These are phyloP conservation scores for Syrmaticus mikado DNA, from an alignment of 2,113 vertebrate species.

Conservation along the genomic window DNA sequence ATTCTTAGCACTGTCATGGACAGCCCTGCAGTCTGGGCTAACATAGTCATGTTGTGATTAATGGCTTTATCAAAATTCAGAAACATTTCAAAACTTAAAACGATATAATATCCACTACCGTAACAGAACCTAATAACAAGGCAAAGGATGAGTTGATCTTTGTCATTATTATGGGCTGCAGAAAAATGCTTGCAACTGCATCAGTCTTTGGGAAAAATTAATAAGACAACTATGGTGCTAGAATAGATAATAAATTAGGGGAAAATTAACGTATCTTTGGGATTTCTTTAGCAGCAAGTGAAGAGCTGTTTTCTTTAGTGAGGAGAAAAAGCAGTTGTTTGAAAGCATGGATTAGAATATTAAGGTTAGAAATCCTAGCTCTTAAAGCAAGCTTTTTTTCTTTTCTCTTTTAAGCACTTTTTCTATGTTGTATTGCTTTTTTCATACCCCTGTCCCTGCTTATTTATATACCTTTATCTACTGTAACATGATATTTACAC, in stretches of 20 bases:
- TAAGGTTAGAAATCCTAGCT: neutral
- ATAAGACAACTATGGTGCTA: neutral
- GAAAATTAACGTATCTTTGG: constrained; percentile 33
- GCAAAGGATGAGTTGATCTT: constrained; percentile 12
- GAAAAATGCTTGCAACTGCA: constrained; percentile 7
- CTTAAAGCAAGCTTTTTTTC: neutral
- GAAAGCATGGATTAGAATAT: neutral
- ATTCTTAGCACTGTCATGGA: neutral
- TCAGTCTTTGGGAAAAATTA: constrained; percentile 13
- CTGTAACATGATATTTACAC: neutral
- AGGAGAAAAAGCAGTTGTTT: neutral
- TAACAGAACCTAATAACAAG: constrained; percentile 7
- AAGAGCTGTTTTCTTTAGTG: constrained; percentile 1
- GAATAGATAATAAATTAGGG: constrained; percentile 22
- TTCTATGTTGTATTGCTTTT: neutral
- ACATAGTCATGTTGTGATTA: constrained; percentile 22
- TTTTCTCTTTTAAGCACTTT: neutral
- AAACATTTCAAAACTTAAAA: constrained; percentile 34
- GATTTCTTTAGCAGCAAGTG: neutral
- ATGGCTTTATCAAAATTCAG: constrained; percentile 27
- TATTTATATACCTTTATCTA: neutral
- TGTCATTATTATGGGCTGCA: constrained; percentile 2
- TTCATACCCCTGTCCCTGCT: neutral
- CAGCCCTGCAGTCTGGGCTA: neutral
- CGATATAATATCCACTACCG: neutral